Base-by-base conservation (phyloP, 2,888 invertebrate genomes). In the Acronicta aceris region DNA sequence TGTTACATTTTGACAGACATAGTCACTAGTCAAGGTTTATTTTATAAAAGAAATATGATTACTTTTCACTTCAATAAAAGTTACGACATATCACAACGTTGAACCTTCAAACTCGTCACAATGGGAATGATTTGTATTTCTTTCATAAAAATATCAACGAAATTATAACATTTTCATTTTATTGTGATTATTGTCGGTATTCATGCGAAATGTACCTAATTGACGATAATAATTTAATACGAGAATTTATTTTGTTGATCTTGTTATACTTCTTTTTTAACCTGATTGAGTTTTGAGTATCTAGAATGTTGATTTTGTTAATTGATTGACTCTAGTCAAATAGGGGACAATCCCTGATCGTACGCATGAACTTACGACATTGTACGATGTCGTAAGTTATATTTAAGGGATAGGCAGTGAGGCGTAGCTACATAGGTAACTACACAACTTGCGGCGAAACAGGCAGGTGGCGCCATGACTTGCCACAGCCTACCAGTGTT, bases 11-110 rank as follows among this genome's bases (percentile, higher is more conserved):
- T 7, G 7, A 27, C 7, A 27, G 27, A 0, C 2, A 27, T 5
- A 27, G 25, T 4, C 2, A 2, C 5, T 5, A 7, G 27, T 7
- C 27, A 27, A 5, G 5, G 5, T 7, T 27, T 5, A 4, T 33
- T 33, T 33, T 2, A 2, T 12, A 33, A 38, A 38, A n/a, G 2
- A 38, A n/a, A 6, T n/a, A 38, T n/a, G 0, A 36, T 0, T 4
- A 36, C 38, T 65, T 56, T 45, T 56, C 17, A 36, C 45, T 38
- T 49, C 50, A 67, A 69, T 50, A 61, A 67, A 60, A 50, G 49
- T 46, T 51, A 60, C 45, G 52, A 43, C 52, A 49, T 56, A 41
- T 17, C 21, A 54, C 42, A 51, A 47, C 41, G 12, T 45, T 40
- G 27, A 38, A 50, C 17, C 52, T 45, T 40, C 41, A 36, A 33